These are phyloP conservation scores for Andrena trimmerana DNA, from an alignment of 2,888 invertebrate species.

Conservation along the genomic window DNA sequence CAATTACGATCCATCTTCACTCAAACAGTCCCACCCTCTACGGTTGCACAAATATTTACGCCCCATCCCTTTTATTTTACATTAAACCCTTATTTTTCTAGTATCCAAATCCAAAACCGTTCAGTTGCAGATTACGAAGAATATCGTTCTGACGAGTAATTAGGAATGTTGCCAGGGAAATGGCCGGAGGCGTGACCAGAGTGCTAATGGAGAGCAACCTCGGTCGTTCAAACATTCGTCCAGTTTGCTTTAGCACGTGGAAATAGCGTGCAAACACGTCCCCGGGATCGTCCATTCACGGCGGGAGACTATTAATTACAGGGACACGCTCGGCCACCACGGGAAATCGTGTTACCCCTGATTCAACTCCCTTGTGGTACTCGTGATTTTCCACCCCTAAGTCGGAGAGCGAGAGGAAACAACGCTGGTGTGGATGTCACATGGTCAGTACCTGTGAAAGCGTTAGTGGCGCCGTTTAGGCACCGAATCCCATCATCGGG, in stretches of 20 bases:
- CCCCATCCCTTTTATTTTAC: no score
- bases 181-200: conserved; percentile 18
- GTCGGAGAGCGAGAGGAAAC: conserved; percentile 40
- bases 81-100: no score
- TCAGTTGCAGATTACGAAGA: not conserved
- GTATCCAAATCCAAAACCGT: not conserved
- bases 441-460: conserved; percentile 53
- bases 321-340: conserved; percentile 73
- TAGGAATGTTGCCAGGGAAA: conserved; percentile 3
- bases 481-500: conserved; percentile 70
- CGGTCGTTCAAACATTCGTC: conserved; percentile 61
- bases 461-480: conserved; percentile 71
- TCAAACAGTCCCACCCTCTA: not conserved
- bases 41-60: no score
- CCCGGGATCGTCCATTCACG: conserved; percentile 54
- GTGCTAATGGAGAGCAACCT: conserved; percentile 34
- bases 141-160: conserved; percentile 16
- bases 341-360: conserved; percentile 69
- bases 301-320: conserved; percentile 79
- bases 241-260: conserved; percentile 54
- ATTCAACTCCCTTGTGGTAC: conserved; percentile 58
- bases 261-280: conserved; percentile 68
- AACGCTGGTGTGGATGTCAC: conserved; percentile 64
- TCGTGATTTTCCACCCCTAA: conserved; percentile 71
- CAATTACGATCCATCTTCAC: not conserved